phyloP scores from a whole-genome alignment of 2,888 invertebrate species.

The Trichogramma dendrolimi region DNA sequence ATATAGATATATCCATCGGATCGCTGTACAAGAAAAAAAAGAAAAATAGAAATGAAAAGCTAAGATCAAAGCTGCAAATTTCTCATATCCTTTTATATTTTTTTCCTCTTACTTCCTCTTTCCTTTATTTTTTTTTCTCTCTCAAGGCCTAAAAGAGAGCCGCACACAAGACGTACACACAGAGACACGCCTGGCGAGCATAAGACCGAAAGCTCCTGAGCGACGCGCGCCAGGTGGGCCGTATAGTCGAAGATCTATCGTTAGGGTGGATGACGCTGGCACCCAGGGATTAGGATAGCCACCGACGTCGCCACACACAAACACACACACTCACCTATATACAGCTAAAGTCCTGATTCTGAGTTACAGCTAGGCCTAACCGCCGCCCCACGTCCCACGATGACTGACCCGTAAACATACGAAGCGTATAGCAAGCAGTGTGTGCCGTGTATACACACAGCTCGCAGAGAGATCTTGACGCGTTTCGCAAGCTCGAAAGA shows the following conservation, averaged over 20 bases:
- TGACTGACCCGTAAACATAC: slow-evolving; percentile 40
- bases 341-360: slow-evolving; percentile 41
- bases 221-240: not conserved
- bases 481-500: too few relatives aligned
- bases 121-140: too few relatives aligned
- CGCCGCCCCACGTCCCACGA: not conserved
- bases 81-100: not conserved
- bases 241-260: slow-evolving; percentile 33
- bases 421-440: not conserved
- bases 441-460: too few relatives aligned
- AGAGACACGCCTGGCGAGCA: not conserved
- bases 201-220: not conserved
- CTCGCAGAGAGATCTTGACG: too few relatives aligned
- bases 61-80: slow-evolving; percentile 1
- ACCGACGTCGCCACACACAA: too few relatives aligned
- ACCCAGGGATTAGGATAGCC: slow-evolving; percentile 40
- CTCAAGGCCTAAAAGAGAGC: not conserved
- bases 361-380: slow-evolving; percentile 44
- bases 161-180: not conserved
- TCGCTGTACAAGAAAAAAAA: not conserved
- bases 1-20: too few relatives aligned
- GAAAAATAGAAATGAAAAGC: not conserved
- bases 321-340: too few relatives aligned
- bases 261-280: slow-evolving; percentile 25
- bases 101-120: too few relatives aligned